Percentiles rank a stretch among this genome's conserved stretches.
phyloP scores from a whole-genome alignment of 2,113 vertebrate genomes.

The Tragelaphus buxtoni region DNA sequence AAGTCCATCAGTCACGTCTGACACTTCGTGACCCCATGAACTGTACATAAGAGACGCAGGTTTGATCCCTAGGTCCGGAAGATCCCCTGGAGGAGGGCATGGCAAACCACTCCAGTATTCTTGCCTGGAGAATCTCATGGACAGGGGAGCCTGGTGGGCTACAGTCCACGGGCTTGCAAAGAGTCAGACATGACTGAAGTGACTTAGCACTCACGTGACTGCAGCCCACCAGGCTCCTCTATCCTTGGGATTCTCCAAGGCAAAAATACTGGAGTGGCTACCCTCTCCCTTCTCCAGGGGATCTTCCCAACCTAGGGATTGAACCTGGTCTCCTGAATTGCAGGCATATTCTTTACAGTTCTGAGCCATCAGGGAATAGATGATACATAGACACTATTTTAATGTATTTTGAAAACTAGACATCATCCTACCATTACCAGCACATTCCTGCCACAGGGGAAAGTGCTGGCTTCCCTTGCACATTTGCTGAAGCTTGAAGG shows the following conservation, averaged over 20 bases:
- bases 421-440: not conserved
- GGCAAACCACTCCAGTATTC: not conserved
- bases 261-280: not conserved
- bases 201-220: not conserved
- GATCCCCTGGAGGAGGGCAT: not conserved
- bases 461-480: not conserved
- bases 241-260: not conserved
- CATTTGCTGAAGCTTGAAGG: not conserved
- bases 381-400: not conserved
- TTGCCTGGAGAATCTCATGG: not conserved
- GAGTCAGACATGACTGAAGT: not conserved
- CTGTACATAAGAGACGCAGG: not conserved
- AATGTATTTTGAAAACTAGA: not conserved
- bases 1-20: fast-evolving
- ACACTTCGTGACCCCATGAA: not conserved
- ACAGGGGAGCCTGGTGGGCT: not conserved
- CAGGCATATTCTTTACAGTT: not conserved
- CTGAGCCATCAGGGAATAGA: not conserved
- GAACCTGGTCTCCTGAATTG: not conserved
- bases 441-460: not conserved
- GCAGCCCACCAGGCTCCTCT: not conserved
- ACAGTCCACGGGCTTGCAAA: not conserved
- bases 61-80: not conserved
- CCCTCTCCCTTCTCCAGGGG: not conserved
- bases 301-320: not conserved